phyloP scores from a whole-genome alignment of 2,797 vertebrate species.

The Nyctalus aviator region DNA sequence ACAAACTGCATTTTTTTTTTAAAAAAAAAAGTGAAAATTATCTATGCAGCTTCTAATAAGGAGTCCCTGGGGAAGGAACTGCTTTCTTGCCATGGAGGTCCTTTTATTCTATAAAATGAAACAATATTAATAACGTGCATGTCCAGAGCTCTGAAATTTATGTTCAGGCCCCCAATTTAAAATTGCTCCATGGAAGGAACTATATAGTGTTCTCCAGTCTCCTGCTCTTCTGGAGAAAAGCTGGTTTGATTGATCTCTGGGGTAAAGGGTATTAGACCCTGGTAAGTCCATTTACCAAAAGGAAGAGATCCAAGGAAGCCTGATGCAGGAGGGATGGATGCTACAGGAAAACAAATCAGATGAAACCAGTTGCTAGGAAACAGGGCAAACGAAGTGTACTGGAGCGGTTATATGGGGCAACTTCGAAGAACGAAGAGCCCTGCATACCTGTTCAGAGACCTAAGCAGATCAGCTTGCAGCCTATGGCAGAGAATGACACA shows the following conservation, averaged over 20 bases:
- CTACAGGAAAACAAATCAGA: slow-evolving; percentile 55
- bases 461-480: not conserved
- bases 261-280: slow-evolving; percentile 42
- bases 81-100: not conserved
- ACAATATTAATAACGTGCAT: not conserved
- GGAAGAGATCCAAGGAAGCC: slow-evolving; percentile 20
- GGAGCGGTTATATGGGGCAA: not conserved
- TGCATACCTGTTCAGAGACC: not conserved
- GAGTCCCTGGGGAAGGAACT: not conserved
- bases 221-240: not conserved
- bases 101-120: slow-evolving; percentile 56
- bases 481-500: not conserved
- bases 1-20: slow-evolving; percentile 39
- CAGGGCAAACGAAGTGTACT: slow-evolving; percentile 42
- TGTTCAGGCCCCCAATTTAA: not conserved
- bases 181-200: not conserved
- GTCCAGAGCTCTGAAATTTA: slow-evolving; percentile 27
- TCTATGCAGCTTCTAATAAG: not conserved
- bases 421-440: not conserved
- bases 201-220: not conserved
- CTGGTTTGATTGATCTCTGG: slow-evolving; percentile 4
- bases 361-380: slow-evolving; percentile 72
- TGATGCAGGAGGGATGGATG: slow-evolving; percentile 1
- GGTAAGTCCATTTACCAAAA: slow-evolving; percentile 62
- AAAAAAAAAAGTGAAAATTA: slow-evolving; percentile 55